Base-by-base conservation (phyloP, 2,113 vertebrate species). In the Rhabdornis inornatus region DNA sequence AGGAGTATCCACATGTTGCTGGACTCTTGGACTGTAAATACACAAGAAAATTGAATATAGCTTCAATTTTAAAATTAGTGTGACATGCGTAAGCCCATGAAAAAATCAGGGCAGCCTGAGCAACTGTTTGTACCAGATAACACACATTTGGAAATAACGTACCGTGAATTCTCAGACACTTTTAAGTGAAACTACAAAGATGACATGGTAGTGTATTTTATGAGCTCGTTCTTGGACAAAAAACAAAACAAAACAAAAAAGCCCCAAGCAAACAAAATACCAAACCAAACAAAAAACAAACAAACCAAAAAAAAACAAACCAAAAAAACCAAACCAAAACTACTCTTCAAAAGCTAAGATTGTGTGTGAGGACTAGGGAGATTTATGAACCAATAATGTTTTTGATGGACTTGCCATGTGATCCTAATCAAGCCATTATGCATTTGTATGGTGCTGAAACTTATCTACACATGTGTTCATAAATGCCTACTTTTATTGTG, bases 371-470 rank as follows among this genome's bases (percentile, higher is more conserved):
- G 39, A 85, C 45, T 53, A 42, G 39, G 50, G 75, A 91, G 75
- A 96, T 91, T 85, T 76, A 91, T 69, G 59, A 74, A 63, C 50
- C 80, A 94, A 60, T 90, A 60, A 57, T 83, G 52, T 80, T 94
- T 93, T 56, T 5, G 28, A 49, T 68, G 44, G 84, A 85, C 50
- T 88, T 55, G 49, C 75, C 61, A 52, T 40, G 20, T 77, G 64
- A 90, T 57, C 42, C 60, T 89, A 78, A 79, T 87, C 66, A 90
- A 77, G 64, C 66, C 39, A 60, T 86, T 80, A 28, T 24, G 12
- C 40, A 77, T 85, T 74, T 4, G 0, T 70, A 23, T 24, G 55
- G 59, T 87, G 55, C 47, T 86, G 84, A 85, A 81, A 42, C 56
- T 87, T 88, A 90, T 74, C 78, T 95, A 79, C 71, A 83, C 47